Evolutionary conservation across 2,113 vertebrate genomes (phyloP), one percentile per base, ranked within the genome.

Genomic region (Daphoenositta chrysoptera): DNA sequence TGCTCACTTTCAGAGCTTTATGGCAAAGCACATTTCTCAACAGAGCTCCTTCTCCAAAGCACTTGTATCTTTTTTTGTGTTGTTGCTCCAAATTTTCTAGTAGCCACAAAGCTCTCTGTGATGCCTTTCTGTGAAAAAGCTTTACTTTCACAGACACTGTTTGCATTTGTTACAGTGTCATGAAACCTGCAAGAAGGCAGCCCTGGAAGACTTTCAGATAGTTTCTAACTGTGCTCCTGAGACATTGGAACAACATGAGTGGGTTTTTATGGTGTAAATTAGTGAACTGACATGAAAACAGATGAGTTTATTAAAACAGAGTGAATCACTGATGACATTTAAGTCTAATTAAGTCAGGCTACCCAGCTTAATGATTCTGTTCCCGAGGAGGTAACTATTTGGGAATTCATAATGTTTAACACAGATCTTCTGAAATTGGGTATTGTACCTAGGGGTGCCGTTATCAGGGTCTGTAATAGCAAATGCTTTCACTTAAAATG

Each of bases 251-350:
- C 22, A 91, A 87, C 77, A 71, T 56, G 56, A 76, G 45, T 66
- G 54, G 51, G 72, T 80, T 58, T 97, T 95, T 84, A 60, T 83
- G 90, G 72, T 94, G 96, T 80, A 97, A 96, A 97, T 93, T 72
- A 95, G 86, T 65, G 65, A 80, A 86, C 84, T 94, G 83, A 91
- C 92, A 77, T 91, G 96, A 96, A 97, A 97, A 98, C 88, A 94
- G 66, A 90, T 71, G 85, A 97, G 75, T 97, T 96, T 97, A 97
- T 97, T 98, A 97, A 98, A 94, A 78, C 91, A 96, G 94, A 96
- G 82, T 85, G 92, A 96, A 64, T 94, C 81, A 92, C 65, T 76
- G 89, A 51, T 97, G 96, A 85, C 88, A 97, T 97, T 97, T 94
- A 94, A 96, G 81, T 95, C 81, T 97, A 95, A 97, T 97, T 97